Evolutionary conservation across 2,888 invertebrate species (phyloP).

Genomic region (Drosophila mayaguana): DNA sequence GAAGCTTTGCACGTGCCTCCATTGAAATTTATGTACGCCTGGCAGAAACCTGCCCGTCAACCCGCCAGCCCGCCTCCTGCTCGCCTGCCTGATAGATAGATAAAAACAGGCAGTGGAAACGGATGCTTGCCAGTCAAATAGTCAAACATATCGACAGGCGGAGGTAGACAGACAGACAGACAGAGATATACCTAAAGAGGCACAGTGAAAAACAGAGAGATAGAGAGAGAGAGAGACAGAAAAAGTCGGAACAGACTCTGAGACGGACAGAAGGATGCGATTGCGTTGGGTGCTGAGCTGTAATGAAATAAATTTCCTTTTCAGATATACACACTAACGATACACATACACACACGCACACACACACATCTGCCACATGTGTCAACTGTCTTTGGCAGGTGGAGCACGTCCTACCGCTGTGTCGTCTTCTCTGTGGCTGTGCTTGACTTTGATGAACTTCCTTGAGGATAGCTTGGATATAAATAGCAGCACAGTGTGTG

Average conservation of each 20-base stretch:
- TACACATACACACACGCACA: not conserved
- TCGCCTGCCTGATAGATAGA: constrained; percentile 42
- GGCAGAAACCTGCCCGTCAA: constrained; percentile 17
- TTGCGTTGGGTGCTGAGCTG: constrained; percentile 71
- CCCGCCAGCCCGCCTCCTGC: not conserved
- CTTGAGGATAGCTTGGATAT: constrained; percentile 42
- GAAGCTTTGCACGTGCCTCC: constrained; percentile 59
- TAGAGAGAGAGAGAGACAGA: not conserved
- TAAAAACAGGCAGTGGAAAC: constrained; percentile 45
- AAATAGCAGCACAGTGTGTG: constrained; percentile 45
- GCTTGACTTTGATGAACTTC: constrained; percentile 68
- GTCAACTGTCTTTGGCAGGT: constrained; percentile 60
- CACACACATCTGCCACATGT: constrained; percentile 36
- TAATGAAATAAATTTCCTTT: constrained; percentile 74
- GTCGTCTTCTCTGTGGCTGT: constrained; percentile 30
- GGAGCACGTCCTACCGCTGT: constrained; percentile 11
- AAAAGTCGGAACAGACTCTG: not conserved
- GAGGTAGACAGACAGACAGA: constrained; percentile 11
- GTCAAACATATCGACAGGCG: constrained; percentile 57
- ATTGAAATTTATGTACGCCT: constrained; percentile 27
- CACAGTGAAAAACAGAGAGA: not conserved
- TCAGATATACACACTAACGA: constrained; percentile 35
- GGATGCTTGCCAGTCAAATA: constrained; percentile 64
- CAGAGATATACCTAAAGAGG: constrained; percentile 4
- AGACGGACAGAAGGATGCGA: constrained; percentile 38